Evolutionary conservation across 2,797 vertebrate species (phyloP), one percentile per base, ranked within the genome.

Genomic region (Darevskia mixta): DNA sequence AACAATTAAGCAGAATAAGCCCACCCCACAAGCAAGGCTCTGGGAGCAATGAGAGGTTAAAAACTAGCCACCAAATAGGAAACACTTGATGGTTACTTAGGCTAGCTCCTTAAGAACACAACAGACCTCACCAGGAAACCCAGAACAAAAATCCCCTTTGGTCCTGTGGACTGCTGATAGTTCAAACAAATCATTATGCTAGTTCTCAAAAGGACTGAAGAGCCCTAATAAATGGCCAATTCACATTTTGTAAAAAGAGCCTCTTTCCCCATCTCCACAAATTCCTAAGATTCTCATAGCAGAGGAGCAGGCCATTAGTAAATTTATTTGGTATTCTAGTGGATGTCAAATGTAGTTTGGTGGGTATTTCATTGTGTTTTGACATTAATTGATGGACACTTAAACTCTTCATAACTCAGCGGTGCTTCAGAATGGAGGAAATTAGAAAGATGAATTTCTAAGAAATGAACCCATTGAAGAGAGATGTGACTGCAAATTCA

Each of bases 381-480:
- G 93, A 94, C 92, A 90, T 93, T 91, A 94, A 95, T 43, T 93
- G 95, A 95, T 93, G 95, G 95, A 92, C 92, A 94, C 78, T 94
- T 93, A 90, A 91, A 89, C 89, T 95, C 94, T 83, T 92, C 91
- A 93, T 95, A 94, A 92, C 91, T 95, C 94, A 90, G 83, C 78
- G 80, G 90, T 81, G 91, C 92, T 94, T 95, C 88, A 71, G 91
- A 94, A 91, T 71, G 87, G 92, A 88, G 91, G 89, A 93, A 93
- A 95, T 95, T 95, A 95, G 90, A 93, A 95, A 95, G 95, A 95
- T 88, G 92, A 91, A 96, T 95, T 93, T 93, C 82, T 85, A 83
- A 86, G 80, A 93, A 91, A 92, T 93, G 92, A 94, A 92, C 89
- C 92, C 91, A 94, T 93, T 92, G 89, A 92, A 91, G 91, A 90